Conservation (phyloP, 2,797 vertebrate species). For the Enteromius afrohamiltoni region DNA sequence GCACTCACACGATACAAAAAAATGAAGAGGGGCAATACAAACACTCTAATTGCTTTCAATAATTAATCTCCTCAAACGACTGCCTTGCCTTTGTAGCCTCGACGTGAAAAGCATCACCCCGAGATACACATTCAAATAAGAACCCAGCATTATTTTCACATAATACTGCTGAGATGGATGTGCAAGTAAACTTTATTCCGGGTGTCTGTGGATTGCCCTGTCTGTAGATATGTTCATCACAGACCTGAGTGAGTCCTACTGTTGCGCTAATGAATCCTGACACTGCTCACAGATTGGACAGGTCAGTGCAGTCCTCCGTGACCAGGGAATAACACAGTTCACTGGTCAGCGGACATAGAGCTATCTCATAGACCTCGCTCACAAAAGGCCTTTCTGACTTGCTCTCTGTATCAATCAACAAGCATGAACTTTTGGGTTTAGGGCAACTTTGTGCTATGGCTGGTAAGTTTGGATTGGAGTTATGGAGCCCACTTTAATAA, state of each 20-base stretch:
- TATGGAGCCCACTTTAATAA: neutral
- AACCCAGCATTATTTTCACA: neutral
- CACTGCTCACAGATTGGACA: slow-evolving; percentile 34
- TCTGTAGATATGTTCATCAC: slow-evolving; percentile 43
- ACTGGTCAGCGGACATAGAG: slow-evolving; percentile 44
- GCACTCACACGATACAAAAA: slow-evolving; percentile 5
- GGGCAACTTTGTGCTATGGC: slow-evolving; percentile 11
- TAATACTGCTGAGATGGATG: neutral
- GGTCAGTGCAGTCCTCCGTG: slow-evolving; percentile 46
- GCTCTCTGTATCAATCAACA: slow-evolving; percentile 24
- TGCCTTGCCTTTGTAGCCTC: slow-evolving; percentile 32
- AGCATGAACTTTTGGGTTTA: slow-evolving; percentile 20
- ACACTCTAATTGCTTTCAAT: slow-evolving; percentile 49
- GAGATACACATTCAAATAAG: slow-evolving; percentile 8
- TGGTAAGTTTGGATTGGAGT: neutral
- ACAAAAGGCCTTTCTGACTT: slow-evolving; percentile 30
- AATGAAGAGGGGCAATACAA: slow-evolving; percentile 37
- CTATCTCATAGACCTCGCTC: slow-evolving; percentile 24
- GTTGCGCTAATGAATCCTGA: slow-evolving; percentile 52
- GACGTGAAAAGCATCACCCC: neutral
- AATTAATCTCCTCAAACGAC: slow-evolving; percentile 43
- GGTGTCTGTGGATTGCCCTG: neutral
- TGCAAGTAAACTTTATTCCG: slow-evolving; percentile 7
- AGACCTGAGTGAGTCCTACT: slow-evolving; percentile 39
- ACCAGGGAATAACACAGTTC: slow-evolving; percentile 46